phyloP scores from a whole-genome alignment of 2,113 vertebrate species.

The Catharus bicknelli region DNA sequence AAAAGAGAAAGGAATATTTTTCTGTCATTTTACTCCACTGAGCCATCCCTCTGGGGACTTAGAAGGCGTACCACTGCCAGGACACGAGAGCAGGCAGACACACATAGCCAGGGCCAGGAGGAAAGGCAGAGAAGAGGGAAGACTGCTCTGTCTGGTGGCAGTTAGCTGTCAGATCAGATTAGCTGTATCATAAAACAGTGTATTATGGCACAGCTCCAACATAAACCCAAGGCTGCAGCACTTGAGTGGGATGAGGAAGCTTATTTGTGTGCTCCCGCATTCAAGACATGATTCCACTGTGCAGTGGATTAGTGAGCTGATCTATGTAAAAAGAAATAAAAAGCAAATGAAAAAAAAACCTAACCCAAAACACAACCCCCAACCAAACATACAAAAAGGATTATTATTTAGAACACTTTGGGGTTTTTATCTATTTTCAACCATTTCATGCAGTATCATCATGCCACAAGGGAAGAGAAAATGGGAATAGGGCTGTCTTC shows the following conservation, averaged over 20 bases:
- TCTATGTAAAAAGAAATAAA: neutral
- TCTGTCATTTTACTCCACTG: neutral
- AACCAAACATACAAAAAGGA: neutral
- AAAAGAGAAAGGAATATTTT: neutral
- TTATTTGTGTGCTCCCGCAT: neutral
- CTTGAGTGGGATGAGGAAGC: slow-evolving; percentile 30
- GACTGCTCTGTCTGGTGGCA: slow-evolving; percentile 22
- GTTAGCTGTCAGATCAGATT: slow-evolving; percentile 50
- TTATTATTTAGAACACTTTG: neutral
- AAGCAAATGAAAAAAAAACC: neutral
- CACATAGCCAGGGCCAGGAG: neutral
- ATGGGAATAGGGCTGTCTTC: neutral
- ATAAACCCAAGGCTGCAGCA: neutral
- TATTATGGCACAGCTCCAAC: slow-evolving; percentile 36
- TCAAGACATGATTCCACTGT: neutral
- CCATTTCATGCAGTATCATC: rapidly evolving
- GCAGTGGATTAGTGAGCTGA: neutral
- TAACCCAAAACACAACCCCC: neutral
- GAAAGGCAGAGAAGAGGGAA: slow-evolving; percentile 4
- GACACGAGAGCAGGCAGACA: neutral
- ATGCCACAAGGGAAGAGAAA: neutral
- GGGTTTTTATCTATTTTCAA: neutral
- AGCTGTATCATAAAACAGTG: slow-evolving; percentile 16
- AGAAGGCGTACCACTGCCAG: rapidly evolving
- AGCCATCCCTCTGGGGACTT: rapidly evolving